Conservation (phyloP, 2,888 invertebrate species). For the Cylindroiulus punctatus region DNA sequence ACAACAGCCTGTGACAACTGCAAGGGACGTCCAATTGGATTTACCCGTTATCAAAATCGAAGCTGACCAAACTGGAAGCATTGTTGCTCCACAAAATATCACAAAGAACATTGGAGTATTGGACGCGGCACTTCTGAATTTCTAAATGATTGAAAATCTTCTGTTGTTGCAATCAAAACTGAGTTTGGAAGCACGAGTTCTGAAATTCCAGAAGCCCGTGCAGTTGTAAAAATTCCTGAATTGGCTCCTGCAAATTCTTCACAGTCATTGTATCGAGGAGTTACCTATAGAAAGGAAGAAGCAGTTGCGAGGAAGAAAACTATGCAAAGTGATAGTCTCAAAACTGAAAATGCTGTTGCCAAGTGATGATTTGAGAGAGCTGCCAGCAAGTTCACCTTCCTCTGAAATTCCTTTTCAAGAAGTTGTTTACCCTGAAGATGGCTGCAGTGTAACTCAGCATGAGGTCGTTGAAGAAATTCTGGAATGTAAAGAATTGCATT, state of each 20-base stretch:
- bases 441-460: background rate
- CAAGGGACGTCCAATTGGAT: background rate
- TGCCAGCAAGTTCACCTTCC: background rate
- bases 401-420: background rate
- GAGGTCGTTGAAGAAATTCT: background rate
- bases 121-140: background rate
- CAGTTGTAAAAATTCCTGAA: background rate
- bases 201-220: background rate
- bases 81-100: background rate
- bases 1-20: background rate
- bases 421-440: background rate
- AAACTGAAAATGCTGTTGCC: background rate
- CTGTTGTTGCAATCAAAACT: background rate
- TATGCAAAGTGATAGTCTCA: background rate
- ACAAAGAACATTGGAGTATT: background rate
- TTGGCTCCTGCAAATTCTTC: background rate
- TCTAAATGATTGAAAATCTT: background rate
- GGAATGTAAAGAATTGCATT: constrained; percentile 47
- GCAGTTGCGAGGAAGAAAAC: constrained; percentile 26
- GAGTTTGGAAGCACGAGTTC: background rate
- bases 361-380: background rate
- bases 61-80: background rate
- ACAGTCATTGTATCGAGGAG: constrained; percentile 14
- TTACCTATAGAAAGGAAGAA: constrained; percentile 49
- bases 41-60: background rate